Percentiles rank a stretch among this genome's conserved stretches.
phyloP scores from a whole-genome alignment of 1,140 invertebrate species.

The Mizuhopecten yessoensis region DNA sequence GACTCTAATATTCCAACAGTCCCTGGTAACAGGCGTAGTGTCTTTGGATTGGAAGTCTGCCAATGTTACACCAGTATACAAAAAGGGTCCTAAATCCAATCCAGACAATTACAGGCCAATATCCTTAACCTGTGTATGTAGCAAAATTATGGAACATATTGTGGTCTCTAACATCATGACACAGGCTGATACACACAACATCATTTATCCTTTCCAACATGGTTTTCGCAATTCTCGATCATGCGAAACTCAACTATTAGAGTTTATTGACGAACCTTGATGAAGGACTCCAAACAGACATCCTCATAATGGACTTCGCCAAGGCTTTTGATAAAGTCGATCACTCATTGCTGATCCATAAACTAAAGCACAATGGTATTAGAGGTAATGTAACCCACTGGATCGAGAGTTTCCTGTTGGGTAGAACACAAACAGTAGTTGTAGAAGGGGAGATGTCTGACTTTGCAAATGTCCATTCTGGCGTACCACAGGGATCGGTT shows the following conservation, averaged over 20 bases:
- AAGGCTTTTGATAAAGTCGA: too few species aligned
- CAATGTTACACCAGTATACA: constrained; percentile 52
- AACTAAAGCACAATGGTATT: too few species aligned
- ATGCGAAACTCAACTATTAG: constrained; percentile 57
- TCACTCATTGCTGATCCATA: too few species aligned
- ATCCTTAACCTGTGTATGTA: constrained; percentile 51
- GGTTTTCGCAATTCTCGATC: constrained; percentile 53
- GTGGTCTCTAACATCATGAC: constrained; percentile 47
- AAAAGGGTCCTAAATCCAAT: constrained; percentile 53
- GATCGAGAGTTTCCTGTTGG: too few species aligned
- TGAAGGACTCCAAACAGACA: too few species aligned
- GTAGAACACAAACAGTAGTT: too few species aligned
- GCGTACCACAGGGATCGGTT: too few species aligned
- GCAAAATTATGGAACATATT: constrained; percentile 56
- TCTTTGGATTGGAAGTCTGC: constrained; percentile 52
- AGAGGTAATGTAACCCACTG: too few species aligned
- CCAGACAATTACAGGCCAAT: constrained; percentile 54
- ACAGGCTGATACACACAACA: constrained; percentile 52
- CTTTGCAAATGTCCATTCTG: too few species aligned
- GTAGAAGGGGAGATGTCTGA: too few species aligned
- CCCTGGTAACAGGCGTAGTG: constrained; percentile 43
- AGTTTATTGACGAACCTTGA: constrained; percentile 42
- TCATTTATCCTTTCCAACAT: constrained; percentile 60
- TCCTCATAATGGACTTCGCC: too few species aligned
- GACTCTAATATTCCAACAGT: constrained; percentile 46